These are phyloP conservation scores for Acridotheres tristis DNA, from an alignment of 2,797 vertebrate species.

Conservation along the genomic window DNA sequence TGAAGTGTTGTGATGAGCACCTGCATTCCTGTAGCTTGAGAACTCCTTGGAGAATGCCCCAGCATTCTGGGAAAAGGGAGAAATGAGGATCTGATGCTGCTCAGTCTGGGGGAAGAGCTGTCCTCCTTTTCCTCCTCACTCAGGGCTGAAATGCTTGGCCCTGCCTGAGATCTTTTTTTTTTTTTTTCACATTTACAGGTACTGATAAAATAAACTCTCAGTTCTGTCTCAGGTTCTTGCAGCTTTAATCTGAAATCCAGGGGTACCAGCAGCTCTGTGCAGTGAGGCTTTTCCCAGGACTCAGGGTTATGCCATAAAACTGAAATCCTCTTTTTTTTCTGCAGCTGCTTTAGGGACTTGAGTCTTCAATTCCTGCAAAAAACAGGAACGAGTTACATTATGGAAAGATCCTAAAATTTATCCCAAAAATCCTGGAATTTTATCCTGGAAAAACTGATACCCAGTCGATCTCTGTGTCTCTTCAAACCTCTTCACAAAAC, in stretches of 20 bases:
- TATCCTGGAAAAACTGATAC: not conserved
- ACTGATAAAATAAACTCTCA: not conserved
- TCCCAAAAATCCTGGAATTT: not conserved
- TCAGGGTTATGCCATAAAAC: not conserved
- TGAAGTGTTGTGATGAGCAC: not conserved
- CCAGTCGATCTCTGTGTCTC: not conserved
- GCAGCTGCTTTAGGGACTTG: not conserved
- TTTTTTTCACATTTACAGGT: not conserved
- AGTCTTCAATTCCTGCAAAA: not conserved
- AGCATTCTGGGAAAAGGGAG: not conserved
- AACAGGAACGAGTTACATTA: accelerated
- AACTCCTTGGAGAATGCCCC: not conserved
- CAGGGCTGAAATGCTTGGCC: not conserved
- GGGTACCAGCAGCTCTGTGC: not conserved
- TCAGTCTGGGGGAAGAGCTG: not conserved
- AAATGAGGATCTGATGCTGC: not conserved
- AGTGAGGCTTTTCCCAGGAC: not conserved
- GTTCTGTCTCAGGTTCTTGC: not conserved
- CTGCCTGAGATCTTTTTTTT: not conserved
- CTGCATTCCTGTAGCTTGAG: not conserved
- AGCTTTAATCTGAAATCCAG: not conserved
- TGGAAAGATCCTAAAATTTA: not conserved
- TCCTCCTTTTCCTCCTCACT: not conserved
- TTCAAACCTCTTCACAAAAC: not conserved
- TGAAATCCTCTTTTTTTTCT: not conserved